Evolutionary conservation across 2,797 vertebrate genomes (phyloP), one percentile per base, ranked within the genome.

Genomic region (Lepilemur ruficaudatus): DNA sequence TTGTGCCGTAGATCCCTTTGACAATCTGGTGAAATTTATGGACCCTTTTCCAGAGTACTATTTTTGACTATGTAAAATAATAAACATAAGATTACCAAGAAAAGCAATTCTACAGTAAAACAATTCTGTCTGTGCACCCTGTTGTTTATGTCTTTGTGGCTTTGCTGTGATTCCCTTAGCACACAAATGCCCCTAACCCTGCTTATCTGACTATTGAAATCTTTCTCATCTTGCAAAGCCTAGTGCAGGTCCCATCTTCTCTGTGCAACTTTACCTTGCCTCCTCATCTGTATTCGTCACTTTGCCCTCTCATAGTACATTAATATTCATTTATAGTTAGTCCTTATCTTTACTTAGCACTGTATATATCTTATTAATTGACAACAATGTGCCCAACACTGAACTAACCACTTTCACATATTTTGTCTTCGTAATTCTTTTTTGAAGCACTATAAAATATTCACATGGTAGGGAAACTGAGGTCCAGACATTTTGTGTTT

Each of bases 1-100:
- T n/a, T 69, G 14, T 35, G 50, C 10, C 32, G 2, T 17, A 14
- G 59, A 50, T 43, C 65, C 46, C 9, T 90, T 79, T 70, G 55
- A 18, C 9, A 83, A 11, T 76, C 65, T 63, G 22, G 13, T 61
- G 20, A 80, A 82, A 20, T 48, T 89, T 93, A 59, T 9, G 30
- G 73, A 72, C 23, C 28, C 8, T n/a, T 90, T 96, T 43, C n/a
- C 35, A 90, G 38, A 76, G 12, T 61, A 41, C 32, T 48, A 55
- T 55, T 84, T 86, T 84, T 93, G 25, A 92, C 67, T 80, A 50
- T 46, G 12, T 46, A 83, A 85, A 69, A 84, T 88, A 96, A 89
- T 63, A 88, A 80, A 75, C 7, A 18, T 41, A 86, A 78, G 9
- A 55, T 73, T 79, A 69, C 20, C 18, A 70, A 89, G 46, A 20